Evolutionary conservation across 2,888 invertebrate genomes (phyloP).

Genomic region (Noctua janthina): DNA sequence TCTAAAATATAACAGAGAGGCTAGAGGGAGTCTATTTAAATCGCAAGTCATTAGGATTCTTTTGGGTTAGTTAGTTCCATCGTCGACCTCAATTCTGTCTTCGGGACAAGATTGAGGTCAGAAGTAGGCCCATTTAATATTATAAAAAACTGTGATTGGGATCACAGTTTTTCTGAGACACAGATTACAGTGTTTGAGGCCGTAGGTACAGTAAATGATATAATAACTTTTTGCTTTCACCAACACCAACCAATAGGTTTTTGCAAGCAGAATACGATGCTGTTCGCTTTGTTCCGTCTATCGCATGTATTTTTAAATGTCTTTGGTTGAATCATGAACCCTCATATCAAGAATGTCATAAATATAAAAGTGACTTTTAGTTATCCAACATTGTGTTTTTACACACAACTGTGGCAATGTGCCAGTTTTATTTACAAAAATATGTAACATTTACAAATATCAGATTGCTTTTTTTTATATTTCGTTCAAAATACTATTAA

Average conservation of each 20-base stretch:
- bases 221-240: neutral
- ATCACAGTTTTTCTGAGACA: no score
- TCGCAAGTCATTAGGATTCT: no score
- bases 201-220: neutral
- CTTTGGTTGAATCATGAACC: neutral
- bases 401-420: slow-evolving; percentile 28
- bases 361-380: slow-evolving; percentile 32
- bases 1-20: no score
- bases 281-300: neutral
- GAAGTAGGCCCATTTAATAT: no score
- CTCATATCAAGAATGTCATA: slow-evolving; percentile 22
- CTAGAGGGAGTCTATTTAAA: no score
- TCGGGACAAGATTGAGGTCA: no score
- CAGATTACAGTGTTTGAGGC: no score
- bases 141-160: no score
- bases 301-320: neutral
- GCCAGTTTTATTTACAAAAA: slow-evolving; percentile 31
- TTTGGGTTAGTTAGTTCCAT: no score
- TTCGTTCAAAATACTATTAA: slow-evolving; percentile 38
- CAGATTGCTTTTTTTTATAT: slow-evolving; percentile 32
- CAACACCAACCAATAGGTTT: neutral
- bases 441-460: slow-evolving; percentile 1
- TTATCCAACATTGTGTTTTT: slow-evolving; percentile 9
- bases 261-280: neutral
- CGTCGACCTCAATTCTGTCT: no score